Conservation (phyloP, 1,140 invertebrate species). For the Laupala kohalensis region DNA sequence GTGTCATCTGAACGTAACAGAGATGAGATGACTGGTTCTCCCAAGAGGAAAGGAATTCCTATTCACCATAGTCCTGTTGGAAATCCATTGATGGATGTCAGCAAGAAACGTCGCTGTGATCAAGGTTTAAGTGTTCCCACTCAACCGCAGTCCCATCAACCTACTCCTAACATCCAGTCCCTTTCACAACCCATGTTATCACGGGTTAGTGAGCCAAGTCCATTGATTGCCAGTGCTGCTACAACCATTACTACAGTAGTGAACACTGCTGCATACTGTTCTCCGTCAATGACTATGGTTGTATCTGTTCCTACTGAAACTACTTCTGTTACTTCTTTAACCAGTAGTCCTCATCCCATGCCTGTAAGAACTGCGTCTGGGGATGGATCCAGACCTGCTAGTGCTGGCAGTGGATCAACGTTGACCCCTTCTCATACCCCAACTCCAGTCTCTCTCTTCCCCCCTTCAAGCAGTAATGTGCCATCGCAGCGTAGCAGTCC, state of each 20-base stretch:
- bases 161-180: slow-evolving; percentile 21
- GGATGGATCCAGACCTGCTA: slow-evolving; percentile 43
- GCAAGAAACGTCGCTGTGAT: slow-evolving; percentile 31
- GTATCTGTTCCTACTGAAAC: slow-evolving; percentile 15
- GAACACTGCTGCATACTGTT: slow-evolving; percentile 38
- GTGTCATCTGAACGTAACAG: slow-evolving; percentile 36
- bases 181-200: slow-evolving; percentile 33
- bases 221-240: slow-evolving; percentile 55
- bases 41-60: slow-evolving; percentile 37
- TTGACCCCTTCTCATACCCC: slow-evolving; percentile 14
- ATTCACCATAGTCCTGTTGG: slow-evolving; percentile 4
- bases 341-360: slow-evolving; percentile 5
- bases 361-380: slow-evolving; percentile 24
- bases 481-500: slow-evolving; percentile 9
- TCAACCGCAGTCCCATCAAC: slow-evolving; percentile 22
- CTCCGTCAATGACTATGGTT: slow-evolving; percentile 23
- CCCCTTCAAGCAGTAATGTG: slow-evolving; percentile 16
- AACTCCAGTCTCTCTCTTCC: slow-evolving; percentile 21
- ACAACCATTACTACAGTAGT: slow-evolving; percentile 59
- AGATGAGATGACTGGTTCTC: slow-evolving; percentile 32
- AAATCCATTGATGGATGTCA: background rate
- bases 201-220: slow-evolving; percentile 47
- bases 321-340: slow-evolving; percentile 16
- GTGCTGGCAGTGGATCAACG: slow-evolving; percentile 26
- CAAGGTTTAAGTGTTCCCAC: slow-evolving; percentile 13